A percentile compares a stretch with the other conserved stretches of the same genome.
phyloP scores from a whole-genome alignment of 2,888 invertebrate species.

The Deilephila porcellus region DNA sequence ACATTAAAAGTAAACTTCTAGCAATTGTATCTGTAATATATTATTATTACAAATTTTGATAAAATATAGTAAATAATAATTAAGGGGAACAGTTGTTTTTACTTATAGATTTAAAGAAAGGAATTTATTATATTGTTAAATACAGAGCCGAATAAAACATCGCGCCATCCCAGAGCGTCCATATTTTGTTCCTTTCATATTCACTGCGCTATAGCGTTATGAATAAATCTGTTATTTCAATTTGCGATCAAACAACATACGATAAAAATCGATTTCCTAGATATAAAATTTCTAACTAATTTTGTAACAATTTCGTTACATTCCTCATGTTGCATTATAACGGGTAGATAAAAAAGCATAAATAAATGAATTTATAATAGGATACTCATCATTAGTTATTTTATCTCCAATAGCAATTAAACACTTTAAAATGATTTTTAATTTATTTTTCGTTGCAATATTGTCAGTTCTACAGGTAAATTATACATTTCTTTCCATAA shows the following conservation, averaged over 20 bases:
- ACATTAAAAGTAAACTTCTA: no score
- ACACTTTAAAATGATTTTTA: not conserved
- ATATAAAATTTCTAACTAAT: conserved; percentile 2
- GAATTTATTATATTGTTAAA: no score
- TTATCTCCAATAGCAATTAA: not conserved
- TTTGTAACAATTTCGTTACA: conserved; percentile 6
- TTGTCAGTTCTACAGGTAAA: conserved; percentile 2
- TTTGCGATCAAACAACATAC: not conserved
- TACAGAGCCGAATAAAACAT: no score
- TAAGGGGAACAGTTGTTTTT: no score
- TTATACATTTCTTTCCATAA: no score
- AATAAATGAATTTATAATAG: not conserved
- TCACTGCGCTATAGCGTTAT: no score
- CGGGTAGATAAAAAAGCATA: conserved; percentile 13
- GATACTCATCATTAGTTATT: not conserved
- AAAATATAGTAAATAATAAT: no score
- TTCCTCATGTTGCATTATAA: not conserved
- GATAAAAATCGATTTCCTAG: conserved; percentile 13
- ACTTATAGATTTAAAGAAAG: no score
- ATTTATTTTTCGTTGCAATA: not conserved
- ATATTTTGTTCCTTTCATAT: no score
- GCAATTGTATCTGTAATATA: no score
- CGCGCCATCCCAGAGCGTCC: no score
- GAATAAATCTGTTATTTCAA: not conserved
- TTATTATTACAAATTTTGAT: no score